Evolutionary conservation across 1,140 invertebrate species (phyloP).

Genomic region (Fopius arisanus): DNA sequence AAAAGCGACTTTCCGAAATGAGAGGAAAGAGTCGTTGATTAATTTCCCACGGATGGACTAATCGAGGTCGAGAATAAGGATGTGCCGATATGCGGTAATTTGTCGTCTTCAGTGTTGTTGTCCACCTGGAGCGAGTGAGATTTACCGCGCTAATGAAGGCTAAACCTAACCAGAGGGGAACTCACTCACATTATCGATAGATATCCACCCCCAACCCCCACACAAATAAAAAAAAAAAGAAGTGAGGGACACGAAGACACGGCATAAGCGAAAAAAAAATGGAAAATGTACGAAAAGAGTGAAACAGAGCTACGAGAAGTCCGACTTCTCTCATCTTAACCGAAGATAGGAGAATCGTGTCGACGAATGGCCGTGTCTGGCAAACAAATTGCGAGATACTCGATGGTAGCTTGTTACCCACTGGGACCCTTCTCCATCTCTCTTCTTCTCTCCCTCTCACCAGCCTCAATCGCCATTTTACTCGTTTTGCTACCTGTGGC

Average conservation of each 20-base stretch:
- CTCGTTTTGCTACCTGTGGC: constrained; percentile 21
- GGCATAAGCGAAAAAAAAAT: neutral
- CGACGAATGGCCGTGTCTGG: constrained; percentile 61
- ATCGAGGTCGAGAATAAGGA: neutral
- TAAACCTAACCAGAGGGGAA: constrained; percentile 49
- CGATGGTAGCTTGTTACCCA: constrained; percentile 56
- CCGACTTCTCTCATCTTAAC: constrained; percentile 58
- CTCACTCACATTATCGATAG: constrained; percentile 50
- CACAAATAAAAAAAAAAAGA: constrained; percentile 2
- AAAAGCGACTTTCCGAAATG: neutral
- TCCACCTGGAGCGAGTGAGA: constrained; percentile 36
- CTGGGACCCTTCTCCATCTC: constrained; percentile 29
- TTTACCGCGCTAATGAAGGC: constrained; percentile 49
- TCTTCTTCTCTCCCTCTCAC: constrained; percentile 31
- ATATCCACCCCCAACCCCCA: neutral
- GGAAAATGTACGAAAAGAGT: constrained; percentile 15
- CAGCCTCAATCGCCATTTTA: constrained; percentile 19
- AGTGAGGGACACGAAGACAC: constrained; percentile 1
- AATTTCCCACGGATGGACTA: neutral
- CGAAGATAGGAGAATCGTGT: constrained; percentile 60
- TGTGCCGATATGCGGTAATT: constrained; percentile 9
- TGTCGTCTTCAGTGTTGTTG: constrained; percentile 20
- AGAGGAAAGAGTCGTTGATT: neutral
- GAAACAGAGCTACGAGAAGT: constrained; percentile 28
- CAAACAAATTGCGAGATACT: constrained; percentile 64